A percentile compares a stretch with the other conserved stretches of the same genome.
Evolutionary conservation across 2,113 vertebrate species (phyloP).

Genomic region (Todiramphus chloris): DNA sequence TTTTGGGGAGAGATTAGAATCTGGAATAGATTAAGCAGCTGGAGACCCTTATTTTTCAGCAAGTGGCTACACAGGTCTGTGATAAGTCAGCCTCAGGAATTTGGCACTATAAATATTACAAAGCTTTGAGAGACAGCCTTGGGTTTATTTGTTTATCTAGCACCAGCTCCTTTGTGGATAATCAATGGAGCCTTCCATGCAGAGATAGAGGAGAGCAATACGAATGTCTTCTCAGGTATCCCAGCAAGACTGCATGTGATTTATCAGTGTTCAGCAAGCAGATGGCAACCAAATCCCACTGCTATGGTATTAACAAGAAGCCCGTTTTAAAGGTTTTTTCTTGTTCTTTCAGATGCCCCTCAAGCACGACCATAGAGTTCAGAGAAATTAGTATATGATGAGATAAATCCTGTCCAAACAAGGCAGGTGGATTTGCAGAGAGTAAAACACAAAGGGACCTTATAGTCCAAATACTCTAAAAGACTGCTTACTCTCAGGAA

Average conservation of each 20-base stretch:
- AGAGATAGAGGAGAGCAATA: neutral
- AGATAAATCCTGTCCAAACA: neutral
- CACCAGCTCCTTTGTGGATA: neutral
- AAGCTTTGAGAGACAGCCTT: neutral
- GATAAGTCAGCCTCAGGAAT: conserved; percentile 7
- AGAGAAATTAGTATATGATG: neutral
- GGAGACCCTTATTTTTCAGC: conserved; percentile 10
- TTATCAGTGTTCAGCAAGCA: neutral
- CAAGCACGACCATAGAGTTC: neutral
- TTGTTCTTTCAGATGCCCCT: neutral
- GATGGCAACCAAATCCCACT: neutral
- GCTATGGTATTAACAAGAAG: neutral
- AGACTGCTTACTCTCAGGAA: neutral
- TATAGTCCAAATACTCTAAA: neutral
- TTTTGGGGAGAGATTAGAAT: neutral
- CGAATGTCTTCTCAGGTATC: neutral
- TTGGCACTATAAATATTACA: neutral
- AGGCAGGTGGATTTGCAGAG: neutral
- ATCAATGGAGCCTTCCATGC: neutral
- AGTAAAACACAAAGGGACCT: neutral
- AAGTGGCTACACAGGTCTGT: neutral
- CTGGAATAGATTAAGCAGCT: neutral
- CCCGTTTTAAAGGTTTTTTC: neutral
- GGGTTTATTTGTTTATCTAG: neutral
- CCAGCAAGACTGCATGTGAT: neutral